These are phyloP conservation scores for Procambarus virginalis DNA, from an alignment of 1,140 invertebrate genomes.

Conservation along the genomic window DNA sequence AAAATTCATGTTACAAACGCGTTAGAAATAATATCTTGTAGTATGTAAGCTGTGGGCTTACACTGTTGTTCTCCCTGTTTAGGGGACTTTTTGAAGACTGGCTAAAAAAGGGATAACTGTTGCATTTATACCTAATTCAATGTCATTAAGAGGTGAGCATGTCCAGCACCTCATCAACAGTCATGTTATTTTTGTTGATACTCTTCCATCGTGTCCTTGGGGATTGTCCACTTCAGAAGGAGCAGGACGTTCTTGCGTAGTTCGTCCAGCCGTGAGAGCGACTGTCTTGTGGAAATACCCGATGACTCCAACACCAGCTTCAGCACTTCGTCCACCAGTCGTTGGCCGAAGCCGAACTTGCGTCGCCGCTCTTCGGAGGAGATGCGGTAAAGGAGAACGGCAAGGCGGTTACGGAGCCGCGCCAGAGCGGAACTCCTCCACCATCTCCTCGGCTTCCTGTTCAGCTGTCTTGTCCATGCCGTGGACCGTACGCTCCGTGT, in stretches of 20 bases:
- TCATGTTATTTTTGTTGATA: conserved; percentile 70
- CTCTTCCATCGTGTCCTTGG: conserved; percentile 70
- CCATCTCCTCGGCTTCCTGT: conserved; percentile 67
- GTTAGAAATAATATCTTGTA: neutral
- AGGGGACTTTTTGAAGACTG: neutral
- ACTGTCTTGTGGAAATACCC: conserved; percentile 45
- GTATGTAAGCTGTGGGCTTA: neutral
- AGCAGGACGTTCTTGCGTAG: conserved; percentile 68
- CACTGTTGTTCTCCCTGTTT: too few species aligned
- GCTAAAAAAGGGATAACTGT: neutral
- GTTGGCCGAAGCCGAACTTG: conserved; percentile 69
- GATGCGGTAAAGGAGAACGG: conserved; percentile 69
- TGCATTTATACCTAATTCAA: neutral
- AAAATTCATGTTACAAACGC: neutral
- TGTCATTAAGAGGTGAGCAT: conserved; percentile 66
- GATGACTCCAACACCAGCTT: conserved; percentile 67
- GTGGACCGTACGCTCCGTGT: conserved; percentile 52
- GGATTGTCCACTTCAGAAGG: conserved; percentile 70
- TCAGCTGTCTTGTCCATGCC: conserved; percentile 61
- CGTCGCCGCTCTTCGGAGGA: conserved; percentile 66
- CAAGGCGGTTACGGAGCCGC: conserved; percentile 64
- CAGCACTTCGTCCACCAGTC: conserved; percentile 67
- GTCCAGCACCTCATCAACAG: conserved; percentile 70
- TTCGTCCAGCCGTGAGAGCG: conserved; percentile 61
- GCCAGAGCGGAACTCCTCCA: conserved; percentile 66